These are phyloP conservation scores for Patella depressa DNA, from an alignment of 2,888 invertebrate genomes.

Conservation along the genomic window DNA sequence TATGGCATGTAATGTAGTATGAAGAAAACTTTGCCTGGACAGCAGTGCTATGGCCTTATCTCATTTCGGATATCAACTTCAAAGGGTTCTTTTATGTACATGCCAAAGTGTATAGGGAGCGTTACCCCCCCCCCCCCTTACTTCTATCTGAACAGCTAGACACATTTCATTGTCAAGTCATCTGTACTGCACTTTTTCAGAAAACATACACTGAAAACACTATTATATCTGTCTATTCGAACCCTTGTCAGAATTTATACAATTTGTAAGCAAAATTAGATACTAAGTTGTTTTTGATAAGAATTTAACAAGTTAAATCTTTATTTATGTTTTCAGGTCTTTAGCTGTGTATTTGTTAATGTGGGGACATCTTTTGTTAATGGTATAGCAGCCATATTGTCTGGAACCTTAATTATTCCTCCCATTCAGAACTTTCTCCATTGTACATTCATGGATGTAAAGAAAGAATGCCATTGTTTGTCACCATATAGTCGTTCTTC, in stretches of 20 bases:
- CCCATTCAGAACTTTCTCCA: conserved; percentile 46
- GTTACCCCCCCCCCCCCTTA: no score
- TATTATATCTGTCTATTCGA: no score
- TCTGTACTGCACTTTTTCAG: no score
- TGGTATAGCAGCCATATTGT: conserved; percentile 49
- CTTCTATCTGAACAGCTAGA: no score
- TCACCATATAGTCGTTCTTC: conserved; percentile 44
- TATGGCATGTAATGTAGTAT: no score
- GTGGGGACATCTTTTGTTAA: conserved; percentile 46
- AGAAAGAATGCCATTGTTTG: conserved; percentile 43
- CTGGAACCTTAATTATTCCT: conserved; percentile 55
- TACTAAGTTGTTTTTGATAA: not conserved
- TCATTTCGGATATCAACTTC: no score
- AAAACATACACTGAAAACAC: no score
- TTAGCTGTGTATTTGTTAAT: conserved; percentile 40
- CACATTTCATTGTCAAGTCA: no score
- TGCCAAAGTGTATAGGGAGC: no score
- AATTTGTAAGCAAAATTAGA: not conserved
- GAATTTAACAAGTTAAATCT: conserved; percentile 14
- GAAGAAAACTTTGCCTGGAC: no score
- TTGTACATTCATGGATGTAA: conserved; percentile 46
- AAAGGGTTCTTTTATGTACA: no score
- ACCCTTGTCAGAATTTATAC: not conserved
- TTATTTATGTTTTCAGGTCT: conserved; percentile 42
- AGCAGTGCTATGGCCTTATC: no score